These are phyloP conservation scores for Pogonomyrmex barbatus DNA, from an alignment of 1,140 invertebrate species.

Conservation along the genomic window DNA sequence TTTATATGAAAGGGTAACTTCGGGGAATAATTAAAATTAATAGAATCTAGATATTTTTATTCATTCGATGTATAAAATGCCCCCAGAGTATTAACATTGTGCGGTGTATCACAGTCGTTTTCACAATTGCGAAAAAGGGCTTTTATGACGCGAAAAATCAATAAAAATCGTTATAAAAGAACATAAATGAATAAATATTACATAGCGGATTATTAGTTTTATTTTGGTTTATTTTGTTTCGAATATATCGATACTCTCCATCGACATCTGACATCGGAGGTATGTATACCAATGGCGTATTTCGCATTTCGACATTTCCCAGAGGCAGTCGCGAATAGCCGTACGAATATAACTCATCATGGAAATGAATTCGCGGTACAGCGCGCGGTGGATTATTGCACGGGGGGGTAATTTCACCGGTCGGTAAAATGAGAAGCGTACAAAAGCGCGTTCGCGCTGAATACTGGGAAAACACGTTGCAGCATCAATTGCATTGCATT, in stretches of 20 bases:
- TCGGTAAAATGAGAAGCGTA: conserved; percentile 46
- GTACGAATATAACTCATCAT: conserved; percentile 42
- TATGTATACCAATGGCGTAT: not conserved
- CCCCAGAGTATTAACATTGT: not conserved
- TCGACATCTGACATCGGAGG: not conserved
- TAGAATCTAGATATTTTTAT: not conserved
- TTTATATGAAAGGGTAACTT: not conserved
- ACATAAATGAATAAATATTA: conserved; percentile 1
- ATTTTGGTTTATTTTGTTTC: not conserved
- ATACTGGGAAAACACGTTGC: conserved; percentile 24
- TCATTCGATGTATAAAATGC: not conserved
- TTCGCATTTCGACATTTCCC: conserved; percentile 39
- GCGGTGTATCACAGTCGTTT: not conserved
- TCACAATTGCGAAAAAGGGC: not conserved
- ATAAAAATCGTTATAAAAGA: conserved; percentile 20
- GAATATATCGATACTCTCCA: not conserved
- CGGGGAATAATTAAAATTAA: not conserved
- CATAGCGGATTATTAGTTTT: not conserved
- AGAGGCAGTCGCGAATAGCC: not conserved
- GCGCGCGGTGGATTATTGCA: conserved; percentile 33
- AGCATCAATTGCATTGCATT: conserved; percentile 26
- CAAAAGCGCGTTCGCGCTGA: conserved; percentile 20
- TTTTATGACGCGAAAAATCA: not conserved
- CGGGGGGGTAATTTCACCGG: conserved; percentile 37
- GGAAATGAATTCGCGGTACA: conserved; percentile 47